Evolutionary conservation across 2,888 invertebrate species (phyloP).

Genomic region (Idaea straminata): DNA sequence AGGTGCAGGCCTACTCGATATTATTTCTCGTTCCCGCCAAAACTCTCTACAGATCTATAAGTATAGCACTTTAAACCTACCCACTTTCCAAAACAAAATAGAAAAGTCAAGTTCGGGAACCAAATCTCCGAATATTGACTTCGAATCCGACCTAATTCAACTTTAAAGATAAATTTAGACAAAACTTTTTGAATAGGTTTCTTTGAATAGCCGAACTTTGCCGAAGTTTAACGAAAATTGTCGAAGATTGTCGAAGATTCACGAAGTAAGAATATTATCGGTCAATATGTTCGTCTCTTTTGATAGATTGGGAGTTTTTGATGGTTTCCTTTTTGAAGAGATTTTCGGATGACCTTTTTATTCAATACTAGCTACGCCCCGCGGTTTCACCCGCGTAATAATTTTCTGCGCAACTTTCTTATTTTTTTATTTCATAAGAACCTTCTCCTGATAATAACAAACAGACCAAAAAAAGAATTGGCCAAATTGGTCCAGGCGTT

Average conservation of each 20-base stretch:
- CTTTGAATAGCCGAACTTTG: neutral
- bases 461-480: no score
- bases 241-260: constrained; percentile 2
- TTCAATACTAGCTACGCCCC: no score
- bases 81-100: neutral
- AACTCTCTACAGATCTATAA: no score
- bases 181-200: neutral
- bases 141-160: neutral
- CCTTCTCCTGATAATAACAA: no score
- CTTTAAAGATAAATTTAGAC: neutral
- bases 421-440: no score
- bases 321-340: neutral
- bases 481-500: no score
- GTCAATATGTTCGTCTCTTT: neutral
- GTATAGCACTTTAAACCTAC: neutral
- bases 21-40: no score
- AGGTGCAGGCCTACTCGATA: no score
- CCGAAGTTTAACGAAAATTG: constrained; percentile 3
- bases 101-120: neutral
- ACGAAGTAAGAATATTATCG: neutral
- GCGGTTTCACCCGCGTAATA: no score
- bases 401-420: no score
- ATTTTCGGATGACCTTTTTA: no score
- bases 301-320: neutral
- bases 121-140: neutral